Percentiles rank a stretch among this genome's conserved stretches.
Evolutionary conservation across 1,140 invertebrate species (phyloP).

Genomic region (Nymphalis io): DNA sequence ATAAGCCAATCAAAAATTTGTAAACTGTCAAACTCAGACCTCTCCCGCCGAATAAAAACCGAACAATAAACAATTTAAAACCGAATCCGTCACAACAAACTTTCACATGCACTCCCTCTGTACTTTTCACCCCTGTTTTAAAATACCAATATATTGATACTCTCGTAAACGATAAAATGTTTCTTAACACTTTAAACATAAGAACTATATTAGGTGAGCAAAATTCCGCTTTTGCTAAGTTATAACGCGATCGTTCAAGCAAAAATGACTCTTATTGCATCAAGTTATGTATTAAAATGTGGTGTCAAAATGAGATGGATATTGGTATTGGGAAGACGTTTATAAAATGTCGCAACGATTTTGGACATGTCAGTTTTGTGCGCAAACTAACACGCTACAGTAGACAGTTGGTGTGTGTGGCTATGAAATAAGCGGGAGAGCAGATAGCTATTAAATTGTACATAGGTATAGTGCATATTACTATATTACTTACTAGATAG

Average conservation of each 20-base stretch:
- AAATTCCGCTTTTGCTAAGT: constrained; percentile 10
- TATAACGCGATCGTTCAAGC: constrained; percentile 16
- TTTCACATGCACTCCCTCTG: constrained; percentile 50
- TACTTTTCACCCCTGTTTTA: constrained; percentile 57
- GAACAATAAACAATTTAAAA: constrained; percentile 75
- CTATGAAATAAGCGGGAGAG: constrained; percentile 40
- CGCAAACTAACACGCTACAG: constrained; percentile 64
- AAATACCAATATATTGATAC: constrained; percentile 30
- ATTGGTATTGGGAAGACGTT: constrained; percentile 55
- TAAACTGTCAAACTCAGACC: constrained; percentile 41
- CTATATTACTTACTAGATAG: too few species aligned
- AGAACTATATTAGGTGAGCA: neutral
- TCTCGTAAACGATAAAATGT: constrained; percentile 28
- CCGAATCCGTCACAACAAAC: constrained; percentile 68
- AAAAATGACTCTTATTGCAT: constrained; percentile 31
- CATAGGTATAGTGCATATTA: neutral
- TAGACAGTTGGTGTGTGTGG: constrained; percentile 26
- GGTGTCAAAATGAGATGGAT: constrained; percentile 11
- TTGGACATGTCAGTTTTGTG: constrained; percentile 74
- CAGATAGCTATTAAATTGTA: neutral
- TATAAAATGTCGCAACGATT: constrained; percentile 74
- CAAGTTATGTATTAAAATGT: constrained; percentile 38
- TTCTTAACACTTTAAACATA: constrained; percentile 8
- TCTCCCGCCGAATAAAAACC: constrained; percentile 38
- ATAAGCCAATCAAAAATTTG: constrained; percentile 36